phyloP scores from a whole-genome alignment of 2,888 invertebrate species.

The Helicoverpa assulta region DNA sequence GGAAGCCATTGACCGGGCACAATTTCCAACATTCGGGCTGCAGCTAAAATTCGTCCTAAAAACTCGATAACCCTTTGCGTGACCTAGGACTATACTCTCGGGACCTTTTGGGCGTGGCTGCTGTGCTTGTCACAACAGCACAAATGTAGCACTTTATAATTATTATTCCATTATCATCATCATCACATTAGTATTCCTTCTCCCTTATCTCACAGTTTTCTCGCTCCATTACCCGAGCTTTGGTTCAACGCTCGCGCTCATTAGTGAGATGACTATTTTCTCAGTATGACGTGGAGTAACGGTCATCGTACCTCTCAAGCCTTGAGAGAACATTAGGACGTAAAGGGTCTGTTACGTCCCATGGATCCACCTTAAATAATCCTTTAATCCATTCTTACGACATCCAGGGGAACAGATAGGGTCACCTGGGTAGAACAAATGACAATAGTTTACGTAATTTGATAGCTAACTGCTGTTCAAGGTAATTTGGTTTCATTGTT shows the following conservation, averaged over 20 bases:
- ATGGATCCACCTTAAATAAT: conserved; percentile 33
- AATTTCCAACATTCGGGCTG: conserved; percentile 16
- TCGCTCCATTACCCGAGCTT: conserved; percentile 28
- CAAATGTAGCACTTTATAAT: conserved; percentile 8
- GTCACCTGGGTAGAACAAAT: conserved; percentile 8
- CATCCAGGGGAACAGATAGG: conserved; percentile 1
- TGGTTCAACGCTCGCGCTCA: conserved; percentile 29
- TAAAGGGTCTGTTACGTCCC: conserved; percentile 7
- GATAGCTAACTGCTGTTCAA: conserved; percentile 2
- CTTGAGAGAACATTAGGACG: conserved; percentile 14
- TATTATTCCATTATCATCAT: conserved; percentile 17
- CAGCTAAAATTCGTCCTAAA: conserved; percentile 19
- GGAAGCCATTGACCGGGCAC: background rate
- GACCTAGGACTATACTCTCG: conserved; percentile 25
- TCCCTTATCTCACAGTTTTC: conserved; percentile 20
- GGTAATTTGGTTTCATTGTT: conserved; percentile 8
- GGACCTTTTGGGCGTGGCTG: conserved; percentile 22
- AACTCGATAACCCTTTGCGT: conserved; percentile 37
- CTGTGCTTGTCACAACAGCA: conserved; percentile 18
- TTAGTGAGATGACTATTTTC: conserved; percentile 35
- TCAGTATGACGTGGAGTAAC: conserved; percentile 14
- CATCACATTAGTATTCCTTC: conserved; percentile 23
- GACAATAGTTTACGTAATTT: conserved; percentile 14
- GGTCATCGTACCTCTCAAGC: conserved; percentile 16
- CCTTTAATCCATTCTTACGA: conserved; percentile 24